Evolutionary conservation across 2,888 invertebrate species (phyloP), one percentile per base, ranked within the genome.

Genomic region (Conus canariensis): DNA sequence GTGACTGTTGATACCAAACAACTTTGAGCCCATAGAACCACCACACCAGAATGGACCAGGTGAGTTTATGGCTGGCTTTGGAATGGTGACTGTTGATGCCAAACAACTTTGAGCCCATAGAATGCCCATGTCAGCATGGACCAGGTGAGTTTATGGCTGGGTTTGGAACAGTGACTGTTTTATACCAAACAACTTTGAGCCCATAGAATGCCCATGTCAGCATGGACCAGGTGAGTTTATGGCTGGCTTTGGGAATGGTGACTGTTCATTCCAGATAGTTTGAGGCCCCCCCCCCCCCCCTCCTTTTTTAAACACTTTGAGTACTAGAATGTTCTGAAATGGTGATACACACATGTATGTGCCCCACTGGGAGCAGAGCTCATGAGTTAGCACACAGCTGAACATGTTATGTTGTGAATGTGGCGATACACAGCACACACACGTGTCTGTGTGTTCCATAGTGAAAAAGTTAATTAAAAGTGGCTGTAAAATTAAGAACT

Each of bases 101-200:
- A 45, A 4, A 45, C 19, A 99, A 99, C 96, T 99, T 98, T 96
- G 99, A 99, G 95, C 98, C 98, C 0, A 97, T 97, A 93, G 96
- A 94, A 9, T 92, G 93, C 30, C 91, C 92, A 30, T 89, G 89
- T 0, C 92, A 90, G 45, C 89, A 90, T 86, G 95, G 95, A 82
- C 95, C 95, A 92, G 95, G 95, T 94, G 91, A 64, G 89, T 7
- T 80, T 25, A 19, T 80, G 19, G 30, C 45, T 45, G 45, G 45
- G 2, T 45, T 45, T 45, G 45, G 45, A 45, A 45, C 4, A 3
- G 45, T 45, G 45, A 45, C 45, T 45, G 45, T 45, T 45, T 45
- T 4, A 45, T 45, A 45, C 45, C 45, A 45, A 45, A 45, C 19
- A 99, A 99, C 96, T 99, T 98, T 96, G 99, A 99, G 95, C 98